Percentiles rank a stretch among this genome's conserved stretches.
Conservation (phyloP, 2,113 vertebrate species). For the Ascaphus truei region DNA sequence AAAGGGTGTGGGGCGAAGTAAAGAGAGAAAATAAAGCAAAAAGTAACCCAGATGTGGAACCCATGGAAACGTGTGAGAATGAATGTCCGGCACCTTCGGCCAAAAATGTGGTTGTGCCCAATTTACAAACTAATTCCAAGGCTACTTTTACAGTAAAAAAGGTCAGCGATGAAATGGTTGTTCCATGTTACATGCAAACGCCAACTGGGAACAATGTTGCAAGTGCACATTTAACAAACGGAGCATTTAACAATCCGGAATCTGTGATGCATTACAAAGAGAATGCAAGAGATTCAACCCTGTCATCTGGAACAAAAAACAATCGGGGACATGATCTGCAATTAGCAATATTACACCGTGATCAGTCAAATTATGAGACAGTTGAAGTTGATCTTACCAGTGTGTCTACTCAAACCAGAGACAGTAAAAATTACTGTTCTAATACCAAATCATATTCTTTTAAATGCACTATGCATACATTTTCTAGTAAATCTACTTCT, state of each 20-base stretch:
- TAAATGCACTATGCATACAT: too few relatives aligned
- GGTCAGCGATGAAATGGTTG: not conserved
- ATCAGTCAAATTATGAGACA: not conserved
- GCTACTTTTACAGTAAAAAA: not conserved
- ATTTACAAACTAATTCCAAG: not conserved
- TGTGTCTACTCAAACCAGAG: not conserved
- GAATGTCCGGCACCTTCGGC: not conserved
- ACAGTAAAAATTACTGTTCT: too few relatives aligned
- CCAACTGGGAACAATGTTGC: not conserved
- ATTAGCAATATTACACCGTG: not conserved
- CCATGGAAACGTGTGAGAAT: not conserved
- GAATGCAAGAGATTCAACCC: not conserved
- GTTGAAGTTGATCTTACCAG: not conserved
- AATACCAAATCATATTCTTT: too few relatives aligned
- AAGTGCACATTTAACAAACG: not conserved
- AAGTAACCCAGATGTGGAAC: not conserved
- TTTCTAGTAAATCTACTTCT: too few relatives aligned
- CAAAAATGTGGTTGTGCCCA: not conserved
- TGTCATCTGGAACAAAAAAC: not conserved
- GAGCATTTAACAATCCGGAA: not conserved
- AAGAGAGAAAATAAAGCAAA: constrained; percentile 3
- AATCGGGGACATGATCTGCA: not conserved
- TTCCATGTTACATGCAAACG: not conserved
- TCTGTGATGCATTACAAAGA: not conserved
- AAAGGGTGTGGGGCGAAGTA: not conserved